Evolutionary conservation across 1,140 invertebrate species (phyloP).

Genomic region (Lordiphosa collinella): DNA sequence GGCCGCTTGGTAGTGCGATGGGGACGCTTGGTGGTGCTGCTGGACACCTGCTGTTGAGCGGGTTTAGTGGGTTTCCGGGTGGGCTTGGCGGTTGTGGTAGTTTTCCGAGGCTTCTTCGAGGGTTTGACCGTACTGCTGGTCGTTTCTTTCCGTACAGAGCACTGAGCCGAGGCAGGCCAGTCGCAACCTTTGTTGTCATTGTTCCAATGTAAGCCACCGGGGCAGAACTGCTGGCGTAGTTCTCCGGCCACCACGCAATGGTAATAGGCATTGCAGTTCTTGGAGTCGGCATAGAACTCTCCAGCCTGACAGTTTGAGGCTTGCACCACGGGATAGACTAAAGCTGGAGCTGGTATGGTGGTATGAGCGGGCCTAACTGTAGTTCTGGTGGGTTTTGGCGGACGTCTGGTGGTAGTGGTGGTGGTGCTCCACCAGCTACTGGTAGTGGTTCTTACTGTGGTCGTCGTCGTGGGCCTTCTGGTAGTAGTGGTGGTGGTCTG

Average conservation of each 20-base stretch:
- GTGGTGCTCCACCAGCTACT: constrained; percentile 65
- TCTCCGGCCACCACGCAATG: constrained; percentile 86
- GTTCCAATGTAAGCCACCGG: constrained; percentile 91
- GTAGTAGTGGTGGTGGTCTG: constrained; percentile 56
- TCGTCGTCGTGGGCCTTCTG: constrained; percentile 19
- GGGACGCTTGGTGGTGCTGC: constrained; percentile 26
- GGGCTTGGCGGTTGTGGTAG: constrained; percentile 18
- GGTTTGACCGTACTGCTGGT: constrained; percentile 27
- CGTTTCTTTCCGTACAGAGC: constrained; percentile 67
- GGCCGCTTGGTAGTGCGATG: constrained; percentile 16
- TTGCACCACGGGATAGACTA: constrained; percentile 79
- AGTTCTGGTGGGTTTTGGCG: constrained; percentile 46
- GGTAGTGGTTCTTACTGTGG: constrained; percentile 31
- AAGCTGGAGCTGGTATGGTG: constrained; percentile 78
- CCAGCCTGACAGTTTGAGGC: constrained; percentile 82
- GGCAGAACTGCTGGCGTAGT: constrained; percentile 84
- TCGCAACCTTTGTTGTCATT: constrained; percentile 82
- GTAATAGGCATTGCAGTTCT: constrained; percentile 88
- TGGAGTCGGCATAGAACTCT: constrained; percentile 84
- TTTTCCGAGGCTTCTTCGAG: constrained; percentile 27
- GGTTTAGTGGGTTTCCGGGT: constrained; percentile 26
- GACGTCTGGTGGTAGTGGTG: constrained; percentile 73
- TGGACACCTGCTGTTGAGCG: neutral
- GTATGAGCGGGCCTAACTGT: constrained; percentile 60
- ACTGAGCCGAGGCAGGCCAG: constrained; percentile 88